Conservation (phyloP, 2,797 vertebrate genomes). For the Schizopygopsis pylzovi region DNA sequence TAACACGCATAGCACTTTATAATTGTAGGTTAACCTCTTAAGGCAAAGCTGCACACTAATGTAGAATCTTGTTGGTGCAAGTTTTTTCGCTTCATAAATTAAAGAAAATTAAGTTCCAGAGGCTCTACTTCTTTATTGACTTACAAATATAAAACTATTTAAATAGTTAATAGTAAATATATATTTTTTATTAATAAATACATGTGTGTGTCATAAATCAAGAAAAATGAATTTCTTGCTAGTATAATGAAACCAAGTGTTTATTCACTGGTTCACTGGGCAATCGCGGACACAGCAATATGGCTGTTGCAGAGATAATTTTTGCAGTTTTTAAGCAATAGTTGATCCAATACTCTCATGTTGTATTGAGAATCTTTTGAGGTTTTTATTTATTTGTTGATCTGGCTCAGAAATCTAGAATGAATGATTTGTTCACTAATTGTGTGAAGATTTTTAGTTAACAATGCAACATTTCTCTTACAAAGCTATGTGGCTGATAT, state of each 20-base stretch:
- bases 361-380: too few species aligned
- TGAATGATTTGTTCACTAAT: neutral
- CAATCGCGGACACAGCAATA: neutral
- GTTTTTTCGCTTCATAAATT: neutral
- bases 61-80: neutral
- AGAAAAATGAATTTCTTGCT: neutral
- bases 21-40: neutral
- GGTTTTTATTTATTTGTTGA: neutral
- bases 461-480: neutral
- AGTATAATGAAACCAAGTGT: constrained; percentile 2
- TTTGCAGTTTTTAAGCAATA: neutral
- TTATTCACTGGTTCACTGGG: neutral
- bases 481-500: neutral
- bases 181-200: neutral
- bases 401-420: neutral
- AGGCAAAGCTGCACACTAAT: constrained; percentile 20
- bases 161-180: neutral
- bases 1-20: constrained; percentile 9
- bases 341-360: neutral
- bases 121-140: neutral
- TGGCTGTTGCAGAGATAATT: neutral
- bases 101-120: neutral
- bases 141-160: neutral
- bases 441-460: neutral
- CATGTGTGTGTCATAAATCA: neutral